These are phyloP conservation scores for Opisthocomus hoazin DNA, from an alignment of 2,113 vertebrate genomes.

Conservation along the genomic window DNA sequence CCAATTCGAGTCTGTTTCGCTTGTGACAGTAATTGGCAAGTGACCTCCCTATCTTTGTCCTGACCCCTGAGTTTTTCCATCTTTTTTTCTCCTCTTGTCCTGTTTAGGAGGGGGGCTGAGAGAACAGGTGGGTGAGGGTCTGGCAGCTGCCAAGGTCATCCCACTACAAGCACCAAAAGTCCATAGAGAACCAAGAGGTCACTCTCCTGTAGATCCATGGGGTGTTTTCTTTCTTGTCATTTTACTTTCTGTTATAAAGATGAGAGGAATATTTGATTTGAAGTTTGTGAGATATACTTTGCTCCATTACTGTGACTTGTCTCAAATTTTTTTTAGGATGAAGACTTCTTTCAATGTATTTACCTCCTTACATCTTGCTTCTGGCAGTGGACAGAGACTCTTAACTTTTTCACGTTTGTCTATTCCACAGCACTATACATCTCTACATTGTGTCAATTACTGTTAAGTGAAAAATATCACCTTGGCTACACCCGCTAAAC, in stretches of 20 bases:
- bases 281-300: neutral
- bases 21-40: neutral
- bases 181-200: neutral
- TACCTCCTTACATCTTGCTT: neutral
- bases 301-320: neutral
- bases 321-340: neutral
- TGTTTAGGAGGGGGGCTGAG: neutral
- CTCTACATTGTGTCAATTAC: neutral
- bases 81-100: neutral
- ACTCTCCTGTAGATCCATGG: neutral
- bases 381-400: neutral
- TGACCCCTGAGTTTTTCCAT: neutral
- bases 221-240: neutral
- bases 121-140: neutral
- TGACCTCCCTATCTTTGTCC: neutral
- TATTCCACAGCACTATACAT: neutral
- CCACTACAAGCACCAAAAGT: neutral
- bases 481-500: neutral
- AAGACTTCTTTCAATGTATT: neutral
- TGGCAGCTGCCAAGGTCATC: neutral
- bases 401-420: neutral
- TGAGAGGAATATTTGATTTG: neutral
- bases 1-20: neutral
- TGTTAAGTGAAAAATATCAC: neutral
- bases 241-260: neutral